Evolutionary conservation across 2,888 invertebrate species (phyloP), one percentile per base, ranked within the genome.

Genomic region (Macaria notata): DNA sequence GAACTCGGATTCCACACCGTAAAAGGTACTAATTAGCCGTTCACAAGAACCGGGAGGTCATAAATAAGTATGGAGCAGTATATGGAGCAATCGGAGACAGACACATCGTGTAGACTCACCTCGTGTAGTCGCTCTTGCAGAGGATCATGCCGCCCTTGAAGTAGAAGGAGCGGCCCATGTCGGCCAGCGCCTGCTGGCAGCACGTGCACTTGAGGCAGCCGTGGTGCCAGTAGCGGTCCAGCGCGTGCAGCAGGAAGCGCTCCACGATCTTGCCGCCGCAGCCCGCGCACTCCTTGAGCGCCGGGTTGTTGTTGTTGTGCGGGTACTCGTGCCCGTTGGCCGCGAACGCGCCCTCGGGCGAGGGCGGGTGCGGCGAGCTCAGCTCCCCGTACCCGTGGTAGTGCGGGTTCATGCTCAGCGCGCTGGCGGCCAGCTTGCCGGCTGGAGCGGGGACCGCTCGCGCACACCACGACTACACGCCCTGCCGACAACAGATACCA

Each of bases 191-290:
- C 68, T 96, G 95, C 69, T 95, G 95, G 88, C 98, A 98, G 90
- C 95, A 96, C 80, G 96, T 94, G 93, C 98, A 98, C 92, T 98
- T 98, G 77, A 98, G 94, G 88, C 98, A 98, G 74, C 95, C 94
- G 92, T 97, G 97, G 92, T 98, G 98, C 98, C 98, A 98, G 92
- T 97, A 98, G 86, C 97, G 93, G 93, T 98, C 98, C 84, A 98
- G 93, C 72, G 98, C 98, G 91, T 96, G 96, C 68, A 98, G 93
- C 70, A 98, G 94, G 92, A 95, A 98, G 88, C 98, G 94, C 93
- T 98, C 98, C 75, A 96, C 94, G 82, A 98, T 98, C 92, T 97
- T 96, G 84, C 97, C 96, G 73, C 97, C 96, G 89, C 98, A 98
- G 71, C 97, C 98, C 70, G 96, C 97, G 90, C 98, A 98, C 83